Base-by-base conservation (phyloP, 2,113 vertebrate genomes). In the Craseonycteris thonglongyai region DNA sequence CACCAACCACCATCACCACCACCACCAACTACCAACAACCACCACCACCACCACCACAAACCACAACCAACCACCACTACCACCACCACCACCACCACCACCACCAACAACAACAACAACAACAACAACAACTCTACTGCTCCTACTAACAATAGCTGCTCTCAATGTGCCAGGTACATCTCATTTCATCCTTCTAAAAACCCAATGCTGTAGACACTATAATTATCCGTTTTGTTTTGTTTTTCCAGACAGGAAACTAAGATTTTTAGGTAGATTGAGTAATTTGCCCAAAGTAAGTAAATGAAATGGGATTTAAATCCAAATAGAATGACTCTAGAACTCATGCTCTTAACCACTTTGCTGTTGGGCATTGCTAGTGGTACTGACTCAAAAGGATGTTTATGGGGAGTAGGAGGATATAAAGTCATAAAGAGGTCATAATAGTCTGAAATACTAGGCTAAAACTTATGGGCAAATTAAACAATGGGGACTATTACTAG, bases 381-480 rank as follows among this genome's bases (percentile, higher is more conserved):
- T 91, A 83, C 72, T 84, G 38, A 22, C 49, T 94, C 45, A 68
- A 93, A 91, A 35, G 1, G 26, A 75, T 79, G 26, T 56, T 80
- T 89, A 26, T 76, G 40, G 80, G 68, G 35, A 89, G 9, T 15
- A 88, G 21, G 33, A 75, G 33, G 35, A 86, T 90, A 84, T 68
- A 54, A 61, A 54, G 24, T 81, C 49, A 85, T 35, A 85, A 75
- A 8, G 35, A 80, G 14, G 15, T 6, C 14, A 5, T 63, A 59
- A 76, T 30, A 49, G 58, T 71, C 40, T 63, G 40, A 86, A 87
- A 72, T 66, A 81, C 4, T 33, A 92, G 45, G 38, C 87, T 91
- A 91, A 83, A 56, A 87, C 65, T 88, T 51, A 83, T n/a, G 35
- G 58, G 16, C 47, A 83, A 95, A 89, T 92, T 51, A 84, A 42